Percentiles rank a stretch among this genome's conserved stretches.
Conservation (phyloP, 2,113 vertebrate species). For the Crotalus viridis region DNA sequence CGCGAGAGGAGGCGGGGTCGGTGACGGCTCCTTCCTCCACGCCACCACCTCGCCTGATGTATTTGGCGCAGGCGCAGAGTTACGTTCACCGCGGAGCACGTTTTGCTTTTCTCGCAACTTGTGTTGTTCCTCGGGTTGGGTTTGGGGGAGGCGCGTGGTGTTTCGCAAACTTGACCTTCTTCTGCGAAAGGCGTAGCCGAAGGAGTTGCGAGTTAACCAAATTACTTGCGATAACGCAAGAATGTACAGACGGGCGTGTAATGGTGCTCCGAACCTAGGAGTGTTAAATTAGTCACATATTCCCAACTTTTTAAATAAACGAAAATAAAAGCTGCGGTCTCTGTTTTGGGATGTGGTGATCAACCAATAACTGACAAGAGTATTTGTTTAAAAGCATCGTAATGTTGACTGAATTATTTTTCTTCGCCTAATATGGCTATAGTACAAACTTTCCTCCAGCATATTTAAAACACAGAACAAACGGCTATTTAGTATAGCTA, state of each 20-base stretch:
- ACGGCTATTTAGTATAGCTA: background rate
- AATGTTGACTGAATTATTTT: background rate
- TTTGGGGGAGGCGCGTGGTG: background rate
- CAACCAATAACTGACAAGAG: background rate
- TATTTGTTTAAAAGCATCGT: background rate
- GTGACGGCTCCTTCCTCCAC: slow-evolving; percentile 14
- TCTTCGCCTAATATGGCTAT: background rate
- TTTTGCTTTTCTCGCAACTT: background rate
- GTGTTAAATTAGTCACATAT: background rate
- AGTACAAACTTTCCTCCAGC: background rate
- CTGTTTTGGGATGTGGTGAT: background rate
- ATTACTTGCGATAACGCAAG: too few relatives aligned
- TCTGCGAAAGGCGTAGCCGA: background rate
- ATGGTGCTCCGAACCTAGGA: background rate
- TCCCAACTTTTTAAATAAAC: background rate
- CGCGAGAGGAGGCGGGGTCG: slow-evolving; percentile 6
- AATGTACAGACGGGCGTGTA: too few relatives aligned
- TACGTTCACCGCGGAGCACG: accelerated
- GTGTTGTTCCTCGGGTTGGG: background rate
- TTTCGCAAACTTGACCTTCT: background rate
- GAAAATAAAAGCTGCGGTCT: background rate
- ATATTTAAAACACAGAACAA: background rate
- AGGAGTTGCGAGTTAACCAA: background rate
- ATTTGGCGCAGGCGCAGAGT: background rate
- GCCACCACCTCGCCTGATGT: background rate